Base-by-base conservation (phyloP, 2,113 vertebrate genomes). In the Symphodus melops region DNA sequence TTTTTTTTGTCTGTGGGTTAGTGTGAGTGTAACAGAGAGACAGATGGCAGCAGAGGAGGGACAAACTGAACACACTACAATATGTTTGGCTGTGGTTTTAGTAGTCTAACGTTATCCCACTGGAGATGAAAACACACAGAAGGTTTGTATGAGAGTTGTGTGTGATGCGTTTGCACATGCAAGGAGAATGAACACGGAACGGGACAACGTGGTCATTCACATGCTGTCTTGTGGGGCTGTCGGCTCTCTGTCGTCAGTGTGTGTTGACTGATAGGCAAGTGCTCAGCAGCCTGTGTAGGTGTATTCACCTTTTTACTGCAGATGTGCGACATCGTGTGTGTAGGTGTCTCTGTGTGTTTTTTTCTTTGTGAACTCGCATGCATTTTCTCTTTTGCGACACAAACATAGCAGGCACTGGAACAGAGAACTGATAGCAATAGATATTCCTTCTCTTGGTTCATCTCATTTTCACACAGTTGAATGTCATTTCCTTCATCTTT, bases 321-420 rank as follows among this genome's bases (percentile, higher is more conserved):
- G 17, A 49, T n/a, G 23, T 54, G 52, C 23, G 41, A 68, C 20
- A 25, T n/a, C 25, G 61, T 42, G 17, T 68, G 56, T 63, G 48
- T 72, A 14, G 61, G 37, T 62, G 52, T 64, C 41, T 53, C 56
- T 36, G 23, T 80, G 20, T 66, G 42, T 68, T 12, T 79, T 5
- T 21, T 3, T 11, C 28, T 55, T 3, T 49, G 66, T 68, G 58
- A 63, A 71, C 77, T 76, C 56, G n/a, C 90, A 85, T 90, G 89
- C 86, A 90, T 90, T 91, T 90, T 88, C 72, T 93, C 88, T 86
- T 91, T 86, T 94, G 80, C 65, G 62, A 88, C 86, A 90, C 81
- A 83, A 87, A 88, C 85, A 77, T 67, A 78, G 85, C 88, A 91
- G 92, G 90, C 92, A 93, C 92, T 91, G 81, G 63, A 94, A 92